Conservation (phyloP, 2,113 vertebrate species). For the Myanophis thanlyinensis region DNA sequence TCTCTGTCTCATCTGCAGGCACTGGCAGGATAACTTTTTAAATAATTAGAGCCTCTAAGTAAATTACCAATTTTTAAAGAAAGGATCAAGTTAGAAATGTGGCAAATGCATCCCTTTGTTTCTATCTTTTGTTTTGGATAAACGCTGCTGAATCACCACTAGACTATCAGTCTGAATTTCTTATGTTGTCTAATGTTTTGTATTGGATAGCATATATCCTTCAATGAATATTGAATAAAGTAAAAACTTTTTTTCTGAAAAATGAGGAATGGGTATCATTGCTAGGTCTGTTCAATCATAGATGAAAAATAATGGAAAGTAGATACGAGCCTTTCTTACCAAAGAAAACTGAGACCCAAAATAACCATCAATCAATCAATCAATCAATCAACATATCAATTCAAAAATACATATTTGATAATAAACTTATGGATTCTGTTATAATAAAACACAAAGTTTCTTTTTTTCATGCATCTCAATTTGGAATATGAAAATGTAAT, state of each 20-base stretch:
- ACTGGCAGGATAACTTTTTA: not conserved
- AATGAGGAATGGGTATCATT: not conserved
- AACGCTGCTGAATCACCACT: not conserved
- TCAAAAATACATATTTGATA: not conserved
- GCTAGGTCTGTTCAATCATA: not conserved
- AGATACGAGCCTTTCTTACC: not conserved
- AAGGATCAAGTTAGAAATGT: not conserved
- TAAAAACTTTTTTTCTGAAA: not conserved
- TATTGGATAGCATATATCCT: not conserved
- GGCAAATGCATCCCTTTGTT: not conserved
- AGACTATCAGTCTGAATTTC: not conserved
- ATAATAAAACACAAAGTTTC: not conserved
- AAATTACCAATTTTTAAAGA: not conserved
- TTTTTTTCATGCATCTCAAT: not conserved
- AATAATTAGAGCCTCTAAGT: not conserved
- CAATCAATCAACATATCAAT: not conserved
- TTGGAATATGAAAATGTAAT: not conserved
- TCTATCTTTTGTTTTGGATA: not conserved
- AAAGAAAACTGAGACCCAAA: not conserved
- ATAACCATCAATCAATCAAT: not conserved
- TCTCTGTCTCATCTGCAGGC: not conserved
- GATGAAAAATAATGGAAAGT: not conserved
- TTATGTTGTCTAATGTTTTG: not conserved
- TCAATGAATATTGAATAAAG: not conserved
- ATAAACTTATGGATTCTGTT: not conserved